These are phyloP conservation scores for Rhynchonema sp. DNA, from an alignment of 2,888 invertebrate species.

Conservation along the genomic window DNA sequence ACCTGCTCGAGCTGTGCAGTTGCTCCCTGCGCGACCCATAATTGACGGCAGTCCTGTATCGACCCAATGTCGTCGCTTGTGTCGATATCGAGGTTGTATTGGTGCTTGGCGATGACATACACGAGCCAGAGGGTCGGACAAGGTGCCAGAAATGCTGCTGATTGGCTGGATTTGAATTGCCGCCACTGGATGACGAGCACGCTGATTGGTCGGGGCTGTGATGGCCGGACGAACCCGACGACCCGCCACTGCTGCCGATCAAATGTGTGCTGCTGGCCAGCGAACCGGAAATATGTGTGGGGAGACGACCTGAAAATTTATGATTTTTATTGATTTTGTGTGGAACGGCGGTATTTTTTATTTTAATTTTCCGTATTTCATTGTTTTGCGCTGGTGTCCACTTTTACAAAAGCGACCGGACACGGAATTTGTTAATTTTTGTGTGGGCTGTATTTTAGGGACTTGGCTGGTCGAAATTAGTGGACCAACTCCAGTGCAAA, in stretches of 20 bases:
- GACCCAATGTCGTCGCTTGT: background rate
- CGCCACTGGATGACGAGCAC: background rate
- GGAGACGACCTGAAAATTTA: background rate
- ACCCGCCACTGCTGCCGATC: background rate
- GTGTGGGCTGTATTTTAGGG: no score
- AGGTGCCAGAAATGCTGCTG: background rate
- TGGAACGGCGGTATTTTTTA: no score
- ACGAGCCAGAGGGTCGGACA: background rate
- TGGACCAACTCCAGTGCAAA: no score
- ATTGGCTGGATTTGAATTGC: background rate
- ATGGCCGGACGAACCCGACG: conserved; percentile 44
- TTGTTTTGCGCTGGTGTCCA: no score
- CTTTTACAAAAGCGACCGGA: no score
- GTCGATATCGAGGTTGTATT: background rate
- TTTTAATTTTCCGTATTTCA: no score
- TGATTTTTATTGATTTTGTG: no score
- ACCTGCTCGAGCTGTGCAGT: no score
- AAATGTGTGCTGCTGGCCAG: conserved; percentile 13
- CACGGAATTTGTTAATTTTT: no score
- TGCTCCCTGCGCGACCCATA: no score
- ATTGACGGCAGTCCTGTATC: no score
- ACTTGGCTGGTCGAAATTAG: no score
- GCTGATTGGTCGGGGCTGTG: background rate
- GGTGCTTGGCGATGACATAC: background rate
- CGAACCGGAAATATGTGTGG: conserved; percentile 11